phyloP scores from a whole-genome alignment of 2,113 vertebrate species.

The Talpa occidentalis region DNA sequence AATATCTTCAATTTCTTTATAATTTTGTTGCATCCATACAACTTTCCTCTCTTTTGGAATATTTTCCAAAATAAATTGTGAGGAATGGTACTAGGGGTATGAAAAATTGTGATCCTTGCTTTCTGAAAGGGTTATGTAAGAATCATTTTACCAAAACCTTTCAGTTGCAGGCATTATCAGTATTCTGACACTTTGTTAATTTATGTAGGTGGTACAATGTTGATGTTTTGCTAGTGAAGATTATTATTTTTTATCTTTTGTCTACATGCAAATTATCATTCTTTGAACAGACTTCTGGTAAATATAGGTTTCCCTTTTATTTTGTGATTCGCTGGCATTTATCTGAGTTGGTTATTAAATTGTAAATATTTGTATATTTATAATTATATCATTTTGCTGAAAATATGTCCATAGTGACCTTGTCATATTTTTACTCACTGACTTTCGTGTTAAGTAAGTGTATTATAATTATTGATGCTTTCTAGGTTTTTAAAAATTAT shows the following conservation, averaged over 20 bases:
- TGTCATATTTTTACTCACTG: constrained; percentile 15
- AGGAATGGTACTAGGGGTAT: background rate
- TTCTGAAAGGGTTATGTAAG: background rate
- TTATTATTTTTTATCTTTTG: constrained; percentile 34
- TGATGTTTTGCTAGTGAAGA: constrained; percentile 39
- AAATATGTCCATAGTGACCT: background rate
- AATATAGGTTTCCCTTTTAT: background rate
- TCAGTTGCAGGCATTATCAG: background rate
- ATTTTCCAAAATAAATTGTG: constrained; percentile 17
- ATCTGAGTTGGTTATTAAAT: background rate
- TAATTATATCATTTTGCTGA: background rate
- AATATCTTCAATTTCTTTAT: background rate
- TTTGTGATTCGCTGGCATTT: background rate
- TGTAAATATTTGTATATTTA: background rate
- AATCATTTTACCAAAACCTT: background rate
- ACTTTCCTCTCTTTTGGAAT: background rate
- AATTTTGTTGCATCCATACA: background rate
- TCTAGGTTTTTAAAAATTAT: constrained; percentile 24
- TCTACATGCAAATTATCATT: background rate
- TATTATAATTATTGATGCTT: background rate
- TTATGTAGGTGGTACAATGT: background rate
- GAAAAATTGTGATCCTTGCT: background rate
- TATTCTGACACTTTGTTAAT: constrained; percentile 1
- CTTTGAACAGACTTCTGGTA: background rate
- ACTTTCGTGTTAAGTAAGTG: constrained; percentile 23